Evolutionary conservation across 1,140 invertebrate species (phyloP).

Genomic region (Caenorhabditis latens): DNA sequence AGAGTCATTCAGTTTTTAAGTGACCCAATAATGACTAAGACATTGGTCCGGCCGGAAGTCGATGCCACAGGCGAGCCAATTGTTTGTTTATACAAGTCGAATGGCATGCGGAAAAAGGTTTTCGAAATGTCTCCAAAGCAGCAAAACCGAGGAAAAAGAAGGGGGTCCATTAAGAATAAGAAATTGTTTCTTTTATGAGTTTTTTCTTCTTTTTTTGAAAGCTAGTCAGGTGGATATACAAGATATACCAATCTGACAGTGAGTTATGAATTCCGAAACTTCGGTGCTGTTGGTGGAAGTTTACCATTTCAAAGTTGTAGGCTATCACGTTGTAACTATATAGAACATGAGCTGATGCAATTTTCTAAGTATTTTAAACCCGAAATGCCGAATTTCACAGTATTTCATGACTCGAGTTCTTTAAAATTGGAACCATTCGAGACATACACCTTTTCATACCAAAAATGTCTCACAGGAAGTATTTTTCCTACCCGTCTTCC

Average conservation of each 20-base stretch:
- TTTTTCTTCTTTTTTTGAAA: no score
- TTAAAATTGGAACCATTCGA: neutral
- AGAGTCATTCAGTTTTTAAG: constrained; percentile 47
- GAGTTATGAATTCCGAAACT: no score
- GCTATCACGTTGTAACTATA: no score
- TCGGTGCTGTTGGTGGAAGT: no score
- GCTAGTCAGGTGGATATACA: no score
- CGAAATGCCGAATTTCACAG: no score
- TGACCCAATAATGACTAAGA: constrained; percentile 52
- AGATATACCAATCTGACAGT: no score
- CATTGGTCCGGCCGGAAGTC: constrained; percentile 41
- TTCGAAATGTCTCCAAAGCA: constrained; percentile 51
- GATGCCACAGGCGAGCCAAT: constrained; percentile 43
- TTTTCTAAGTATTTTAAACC: no score
- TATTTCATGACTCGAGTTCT: no score
- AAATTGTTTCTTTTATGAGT: neutral
- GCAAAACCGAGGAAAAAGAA: neutral
- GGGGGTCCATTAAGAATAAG: constrained; percentile 8
- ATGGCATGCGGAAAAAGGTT: constrained; percentile 49
- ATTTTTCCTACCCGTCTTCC: constrained; percentile 12
- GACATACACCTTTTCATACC: constrained; percentile 10
- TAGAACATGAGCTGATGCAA: no score
- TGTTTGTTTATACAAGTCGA: constrained; percentile 53
- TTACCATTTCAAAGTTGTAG: no score
- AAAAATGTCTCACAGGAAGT: constrained; percentile 42